Conservation (phyloP, 2,113 vertebrate species). For the Siniperca chuatsi region DNA sequence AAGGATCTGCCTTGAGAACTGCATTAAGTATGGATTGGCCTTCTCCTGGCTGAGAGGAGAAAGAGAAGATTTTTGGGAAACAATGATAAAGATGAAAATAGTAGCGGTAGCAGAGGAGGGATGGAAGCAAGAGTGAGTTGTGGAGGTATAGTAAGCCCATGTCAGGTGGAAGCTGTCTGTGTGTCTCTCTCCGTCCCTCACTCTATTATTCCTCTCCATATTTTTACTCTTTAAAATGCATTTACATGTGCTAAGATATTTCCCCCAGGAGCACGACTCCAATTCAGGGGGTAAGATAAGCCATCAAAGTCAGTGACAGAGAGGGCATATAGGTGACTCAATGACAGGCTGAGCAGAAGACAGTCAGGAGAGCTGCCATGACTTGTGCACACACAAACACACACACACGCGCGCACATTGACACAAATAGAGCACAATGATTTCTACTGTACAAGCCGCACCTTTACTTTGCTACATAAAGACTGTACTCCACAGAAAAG, state of each 20-base stretch:
- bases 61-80: slow-evolving; percentile 48
- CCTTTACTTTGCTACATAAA: slow-evolving; percentile 43
- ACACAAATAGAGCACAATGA: slow-evolving; percentile 13
- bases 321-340: slow-evolving; percentile 76
- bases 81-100: slow-evolving; percentile 50
- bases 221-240: slow-evolving; percentile 74
- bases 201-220: slow-evolving; percentile 71
- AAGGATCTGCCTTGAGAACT: slow-evolving; percentile 60
- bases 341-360: slow-evolving; percentile 73
- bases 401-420: slow-evolving; percentile 11
- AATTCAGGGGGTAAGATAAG: slow-evolving; percentile 80
- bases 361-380: slow-evolving; percentile 64
- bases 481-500: slow-evolving; percentile 16
- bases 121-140: slow-evolving; percentile 21
- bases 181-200: slow-evolving; percentile 59
- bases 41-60: slow-evolving; percentile 53
- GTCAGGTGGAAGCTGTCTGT: slow-evolving; percentile 45
- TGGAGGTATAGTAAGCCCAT: slow-evolving; percentile 27
- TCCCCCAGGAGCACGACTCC: slow-evolving; percentile 77
- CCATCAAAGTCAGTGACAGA: slow-evolving; percentile 81
- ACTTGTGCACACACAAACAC: slow-evolving; percentile 15
- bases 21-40: slow-evolving; percentile 57
- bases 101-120: neutral
- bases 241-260: slow-evolving; percentile 81
- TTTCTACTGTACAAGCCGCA: slow-evolving; percentile 36